Conservation (phyloP, 2,113 vertebrate genomes). For the Bostrychus sinensis region DNA sequence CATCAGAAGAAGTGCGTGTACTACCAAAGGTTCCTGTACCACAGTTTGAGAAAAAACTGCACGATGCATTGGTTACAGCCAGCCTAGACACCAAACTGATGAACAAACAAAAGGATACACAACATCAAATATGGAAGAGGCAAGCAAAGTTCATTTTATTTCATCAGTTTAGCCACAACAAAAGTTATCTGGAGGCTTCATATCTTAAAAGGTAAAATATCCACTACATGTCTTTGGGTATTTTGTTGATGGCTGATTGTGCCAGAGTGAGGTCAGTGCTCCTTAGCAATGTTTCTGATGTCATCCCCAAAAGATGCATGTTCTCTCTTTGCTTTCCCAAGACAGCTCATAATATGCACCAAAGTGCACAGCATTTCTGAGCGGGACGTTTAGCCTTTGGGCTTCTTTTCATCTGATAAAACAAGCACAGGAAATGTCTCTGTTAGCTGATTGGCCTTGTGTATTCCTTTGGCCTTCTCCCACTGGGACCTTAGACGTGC, state of each 20-base stretch:
- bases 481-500: conserved; percentile 65
- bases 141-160: no score
- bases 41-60: no score
- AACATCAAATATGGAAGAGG: no score
- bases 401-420: conserved; percentile 80
- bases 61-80: no score
- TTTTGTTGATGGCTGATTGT: conserved; percentile 66
- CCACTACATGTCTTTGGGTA: conserved; percentile 34
- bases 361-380: conserved; percentile 52
- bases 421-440: conserved; percentile 80
- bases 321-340: conserved; percentile 53
- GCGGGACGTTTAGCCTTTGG: conserved; percentile 56
- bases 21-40: no score
- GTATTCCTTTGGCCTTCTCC: conserved; percentile 62
- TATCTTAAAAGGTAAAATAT: conserved; percentile 64
- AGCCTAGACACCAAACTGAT: no score
- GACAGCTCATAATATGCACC: conserved; percentile 32
- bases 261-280: conserved; percentile 65
- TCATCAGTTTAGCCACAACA: no score
- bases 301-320: conserved; percentile 70
- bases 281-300: conserved; percentile 64
- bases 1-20: no score
- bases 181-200: neutral
- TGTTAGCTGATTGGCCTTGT: conserved; percentile 71
- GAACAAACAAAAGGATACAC: no score